Conservation (phyloP, 2,888 invertebrate species). For the Apodemia duryi region DNA sequence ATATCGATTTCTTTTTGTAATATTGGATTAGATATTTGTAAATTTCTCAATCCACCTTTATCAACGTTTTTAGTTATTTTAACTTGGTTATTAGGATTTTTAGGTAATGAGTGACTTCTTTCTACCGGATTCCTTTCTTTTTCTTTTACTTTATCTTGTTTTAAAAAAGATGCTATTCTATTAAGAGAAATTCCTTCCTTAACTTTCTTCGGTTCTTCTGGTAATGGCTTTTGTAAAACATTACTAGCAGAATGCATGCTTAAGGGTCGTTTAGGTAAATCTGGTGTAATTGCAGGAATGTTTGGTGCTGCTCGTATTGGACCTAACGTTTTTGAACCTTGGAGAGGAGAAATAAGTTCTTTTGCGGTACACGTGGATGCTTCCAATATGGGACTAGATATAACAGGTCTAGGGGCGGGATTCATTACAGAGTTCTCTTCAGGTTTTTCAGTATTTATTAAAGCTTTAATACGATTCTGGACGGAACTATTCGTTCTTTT, state of each 20-base stretch:
- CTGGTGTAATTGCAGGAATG: constrained; percentile 54
- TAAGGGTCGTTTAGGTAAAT: constrained; percentile 70
- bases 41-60: constrained; percentile 84
- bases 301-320: constrained; percentile 81
- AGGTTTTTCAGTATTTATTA: constrained; percentile 61
- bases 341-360: constrained; percentile 83
- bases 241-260: constrained; percentile 64
- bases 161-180: constrained; percentile 87
- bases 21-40: constrained; percentile 92
- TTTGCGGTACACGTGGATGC: constrained; percentile 89
- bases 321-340: constrained; percentile 79
- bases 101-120: constrained; percentile 79
- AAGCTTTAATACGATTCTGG: constrained; percentile 65
- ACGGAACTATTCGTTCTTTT: constrained; percentile 65
- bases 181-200: constrained; percentile 83
- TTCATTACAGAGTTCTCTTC: constrained; percentile 66
- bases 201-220: constrained; percentile 75
- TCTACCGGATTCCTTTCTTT: constrained; percentile 71
- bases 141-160: constrained; percentile 78
- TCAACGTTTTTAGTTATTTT: constrained; percentile 84
- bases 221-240: constrained; percentile 63
- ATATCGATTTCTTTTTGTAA: constrained; percentile 83
- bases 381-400: constrained; percentile 89
- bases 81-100: constrained; percentile 75
- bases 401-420: constrained; percentile 86